Base-by-base conservation (phyloP, 2,113 vertebrate genomes). In the Orthonyx spaldingii region DNA sequence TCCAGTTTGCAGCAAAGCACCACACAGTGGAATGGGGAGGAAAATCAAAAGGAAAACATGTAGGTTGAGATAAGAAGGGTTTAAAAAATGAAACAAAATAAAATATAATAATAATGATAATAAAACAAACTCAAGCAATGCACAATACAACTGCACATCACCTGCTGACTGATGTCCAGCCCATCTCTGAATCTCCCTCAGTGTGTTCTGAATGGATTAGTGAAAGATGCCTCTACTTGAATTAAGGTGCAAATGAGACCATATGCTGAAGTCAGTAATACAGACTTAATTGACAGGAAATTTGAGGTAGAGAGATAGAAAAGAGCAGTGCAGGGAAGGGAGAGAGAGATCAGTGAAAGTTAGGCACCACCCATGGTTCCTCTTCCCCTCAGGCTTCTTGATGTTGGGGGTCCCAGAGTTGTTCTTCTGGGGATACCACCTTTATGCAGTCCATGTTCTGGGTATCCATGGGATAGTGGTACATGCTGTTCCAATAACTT, bases 381-480 rank as follows among this genome's bases (percentile, higher is more conserved):
- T 66, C 42, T 59, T 74, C 22, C 37, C 9, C 3, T 5, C 13
- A 22, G 13, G 10, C 5, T 37, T 74, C 47, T 74, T 5, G 8
- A 8, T 37, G 6, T 13, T 57, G 33, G 12, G 32, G 7, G 5
- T 37, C 42, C 19, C 44, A 44, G 44, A 44, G 15, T 4, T 37
- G 23, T 66, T 44, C 9, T 53, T 53, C 49, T 47, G 18, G 6
- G 18, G 8, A 2, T 22, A 22, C 14, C 39, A 64, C n/a, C 14
- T 49, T 50, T 49, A 30, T 21, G 32, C 5, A 35, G 13, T 24
- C 16, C 16, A 5, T 24, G 13, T 24, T 57, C 19, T 41, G 35
- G 24, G 17, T 49, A 49, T 49, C 35, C 53, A 50, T 0, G 0
- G 60, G 12, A 6, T 30, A n/a, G 12, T 33, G 14, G 19, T 28